These are phyloP conservation scores for Ginglymostoma cirratum DNA, from an alignment of 2,113 vertebrate genomes.

Conservation along the genomic window DNA sequence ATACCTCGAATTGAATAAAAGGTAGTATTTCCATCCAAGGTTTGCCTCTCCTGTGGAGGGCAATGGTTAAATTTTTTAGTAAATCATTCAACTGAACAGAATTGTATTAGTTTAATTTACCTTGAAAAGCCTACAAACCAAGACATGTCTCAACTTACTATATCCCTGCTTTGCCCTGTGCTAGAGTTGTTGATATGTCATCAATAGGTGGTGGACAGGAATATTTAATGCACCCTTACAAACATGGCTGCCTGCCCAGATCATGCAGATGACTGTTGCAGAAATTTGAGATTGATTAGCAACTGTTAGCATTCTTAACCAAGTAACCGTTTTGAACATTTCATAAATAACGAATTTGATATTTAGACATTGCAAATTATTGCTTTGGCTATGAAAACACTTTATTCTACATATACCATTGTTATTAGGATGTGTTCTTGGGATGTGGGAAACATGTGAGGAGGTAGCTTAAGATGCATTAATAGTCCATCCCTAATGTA, in stretches of 20 bases:
- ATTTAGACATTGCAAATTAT: too few species aligned
- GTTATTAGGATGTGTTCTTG: not conserved
- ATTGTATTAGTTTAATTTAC: not conserved
- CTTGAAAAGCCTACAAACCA: not conserved
- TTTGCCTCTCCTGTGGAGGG: not conserved
- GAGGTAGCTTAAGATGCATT: not conserved
- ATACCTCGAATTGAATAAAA: too few species aligned
- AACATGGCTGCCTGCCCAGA: not conserved
- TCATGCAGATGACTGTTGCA: not conserved
- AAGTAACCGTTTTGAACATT: not conserved
- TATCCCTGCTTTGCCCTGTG: not conserved
- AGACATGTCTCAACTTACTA: not conserved
- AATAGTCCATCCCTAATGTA: not conserved
- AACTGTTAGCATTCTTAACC: not conserved
- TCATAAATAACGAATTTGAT: not conserved
- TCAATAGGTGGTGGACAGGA: not conserved
- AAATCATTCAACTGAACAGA: not conserved
- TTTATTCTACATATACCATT: too few species aligned
- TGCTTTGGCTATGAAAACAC: too few species aligned
- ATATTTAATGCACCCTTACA: not conserved
- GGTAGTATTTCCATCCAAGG: not conserved
- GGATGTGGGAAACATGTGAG: not conserved
- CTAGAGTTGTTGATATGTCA: too few species aligned
- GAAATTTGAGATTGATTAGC: not conserved
- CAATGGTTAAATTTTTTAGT: not conserved